Conservation (phyloP, 2,113 vertebrate genomes). For the Ochotona curzoniae region DNA sequence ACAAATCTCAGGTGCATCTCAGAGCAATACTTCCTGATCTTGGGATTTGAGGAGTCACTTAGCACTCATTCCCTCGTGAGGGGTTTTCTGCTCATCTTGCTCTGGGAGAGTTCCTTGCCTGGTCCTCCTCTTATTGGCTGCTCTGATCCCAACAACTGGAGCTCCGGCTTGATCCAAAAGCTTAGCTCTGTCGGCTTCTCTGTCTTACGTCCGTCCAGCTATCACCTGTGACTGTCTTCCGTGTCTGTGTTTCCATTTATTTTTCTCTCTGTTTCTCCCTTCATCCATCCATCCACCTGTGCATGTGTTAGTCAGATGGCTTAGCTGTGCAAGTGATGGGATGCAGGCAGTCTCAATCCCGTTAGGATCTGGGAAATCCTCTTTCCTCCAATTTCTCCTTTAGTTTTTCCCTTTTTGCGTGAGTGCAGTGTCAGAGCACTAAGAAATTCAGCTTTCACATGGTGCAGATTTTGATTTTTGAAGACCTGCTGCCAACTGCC, state of each 20-base stretch:
- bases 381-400: neutral
- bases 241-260: neutral
- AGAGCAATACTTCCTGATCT: neutral
- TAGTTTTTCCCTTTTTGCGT: neutral
- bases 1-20: too few relatives aligned
- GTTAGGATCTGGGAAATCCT: neutral
- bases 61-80: neutral
- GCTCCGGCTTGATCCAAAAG: neutral
- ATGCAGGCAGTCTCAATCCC: neutral
- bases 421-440: neutral
- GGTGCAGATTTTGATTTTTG: neutral
- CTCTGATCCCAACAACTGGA: neutral
- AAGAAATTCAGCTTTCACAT: neutral
- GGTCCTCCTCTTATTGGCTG: neutral
- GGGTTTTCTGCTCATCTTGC: neutral
- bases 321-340: neutral
- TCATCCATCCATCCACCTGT: accelerated
- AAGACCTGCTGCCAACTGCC: neutral
- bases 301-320: neutral
- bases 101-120: neutral
- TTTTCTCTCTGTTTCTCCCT: too few relatives aligned
- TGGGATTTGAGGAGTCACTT: neutral
- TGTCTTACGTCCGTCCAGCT: too few relatives aligned
- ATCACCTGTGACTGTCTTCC: neutral
- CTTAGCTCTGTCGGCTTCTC: neutral